Conservation (phyloP, 2,888 invertebrate species). For the Papilio gigon region DNA sequence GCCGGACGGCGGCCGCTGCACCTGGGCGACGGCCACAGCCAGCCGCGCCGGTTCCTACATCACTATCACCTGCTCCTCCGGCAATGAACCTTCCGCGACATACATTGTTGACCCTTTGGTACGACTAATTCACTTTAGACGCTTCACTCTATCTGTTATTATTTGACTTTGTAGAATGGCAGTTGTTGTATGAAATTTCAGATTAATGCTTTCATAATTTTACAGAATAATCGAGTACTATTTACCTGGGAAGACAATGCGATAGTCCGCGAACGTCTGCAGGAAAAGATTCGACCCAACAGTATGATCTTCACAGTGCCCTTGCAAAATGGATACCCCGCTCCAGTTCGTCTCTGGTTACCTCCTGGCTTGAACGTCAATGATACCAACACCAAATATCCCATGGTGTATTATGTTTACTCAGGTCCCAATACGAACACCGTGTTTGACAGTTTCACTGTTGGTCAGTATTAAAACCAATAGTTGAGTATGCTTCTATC, state of each 20-base stretch:
- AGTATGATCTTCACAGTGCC: slow-evolving; percentile 82
- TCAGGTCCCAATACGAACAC: slow-evolving; percentile 93
- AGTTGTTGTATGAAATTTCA: neutral
- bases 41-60: slow-evolving; percentile 85
- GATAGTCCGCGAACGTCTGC: slow-evolving; percentile 75
- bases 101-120: slow-evolving; percentile 78
- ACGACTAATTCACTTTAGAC: slow-evolving; percentile 41
- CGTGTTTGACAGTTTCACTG: slow-evolving; percentile 85
- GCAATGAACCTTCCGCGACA: slow-evolving; percentile 84
- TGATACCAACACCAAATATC: slow-evolving; percentile 81
- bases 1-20: slow-evolving; percentile 83
- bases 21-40: slow-evolving; percentile 83
- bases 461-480: slow-evolving; percentile 71
- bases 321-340: slow-evolving; percentile 82
- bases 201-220: neutral
- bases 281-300: slow-evolving; percentile 76
- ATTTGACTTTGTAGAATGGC: neutral
- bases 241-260: slow-evolving; percentile 84
- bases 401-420: slow-evolving; percentile 89
- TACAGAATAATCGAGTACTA: slow-evolving; percentile 53
- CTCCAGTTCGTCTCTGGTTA: slow-evolving; percentile 84
- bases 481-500: too few species aligned
- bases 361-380: slow-evolving; percentile 86
- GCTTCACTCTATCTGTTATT: neutral
- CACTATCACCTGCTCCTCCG: slow-evolving; percentile 87